phyloP scores from a whole-genome alignment of 2,888 invertebrate genomes.

The Embidobia sp. region DNA sequence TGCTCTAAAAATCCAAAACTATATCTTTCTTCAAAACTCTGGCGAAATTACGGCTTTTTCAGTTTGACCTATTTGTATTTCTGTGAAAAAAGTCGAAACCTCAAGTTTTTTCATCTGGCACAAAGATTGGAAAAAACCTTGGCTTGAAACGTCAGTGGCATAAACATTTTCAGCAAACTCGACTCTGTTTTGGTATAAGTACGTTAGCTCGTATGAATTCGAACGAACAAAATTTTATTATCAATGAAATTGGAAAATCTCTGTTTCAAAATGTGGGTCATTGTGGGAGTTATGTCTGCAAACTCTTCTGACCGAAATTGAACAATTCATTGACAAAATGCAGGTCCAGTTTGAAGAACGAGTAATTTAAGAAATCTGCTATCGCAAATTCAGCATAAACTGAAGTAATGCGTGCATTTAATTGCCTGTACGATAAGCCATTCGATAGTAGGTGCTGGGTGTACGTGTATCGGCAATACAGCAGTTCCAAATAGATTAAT shows the following conservation, averaged over 20 bases:
- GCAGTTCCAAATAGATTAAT: slow-evolving; percentile 37
- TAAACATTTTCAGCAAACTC: too few species aligned
- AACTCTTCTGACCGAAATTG: neutral
- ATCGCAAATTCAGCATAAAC: slow-evolving; percentile 9
- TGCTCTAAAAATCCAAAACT: too few species aligned
- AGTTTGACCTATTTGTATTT: too few species aligned
- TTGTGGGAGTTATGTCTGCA: neutral
- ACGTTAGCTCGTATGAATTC: neutral
- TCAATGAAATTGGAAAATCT: neutral
- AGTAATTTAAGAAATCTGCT: slow-evolving; percentile 7
- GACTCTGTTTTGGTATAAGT: too few species aligned
- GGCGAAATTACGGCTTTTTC: too few species aligned
- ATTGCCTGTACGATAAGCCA: slow-evolving; percentile 40
- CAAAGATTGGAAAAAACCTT: too few species aligned
- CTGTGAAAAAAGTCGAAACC: too few species aligned
- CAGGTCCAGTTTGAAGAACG: neutral
- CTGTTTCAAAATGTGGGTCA: neutral
- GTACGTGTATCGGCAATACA: slow-evolving; percentile 37
- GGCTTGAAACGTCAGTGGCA: too few species aligned
- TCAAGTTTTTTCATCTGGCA: too few species aligned
- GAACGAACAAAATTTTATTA: neutral
- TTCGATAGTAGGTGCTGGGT: slow-evolving; percentile 25
- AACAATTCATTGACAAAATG: neutral
- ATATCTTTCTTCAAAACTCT: too few species aligned
- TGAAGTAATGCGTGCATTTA: slow-evolving; percentile 32